phyloP scores from a whole-genome alignment of 2,113 vertebrate species.

The Larimichthys polyactis region DNA sequence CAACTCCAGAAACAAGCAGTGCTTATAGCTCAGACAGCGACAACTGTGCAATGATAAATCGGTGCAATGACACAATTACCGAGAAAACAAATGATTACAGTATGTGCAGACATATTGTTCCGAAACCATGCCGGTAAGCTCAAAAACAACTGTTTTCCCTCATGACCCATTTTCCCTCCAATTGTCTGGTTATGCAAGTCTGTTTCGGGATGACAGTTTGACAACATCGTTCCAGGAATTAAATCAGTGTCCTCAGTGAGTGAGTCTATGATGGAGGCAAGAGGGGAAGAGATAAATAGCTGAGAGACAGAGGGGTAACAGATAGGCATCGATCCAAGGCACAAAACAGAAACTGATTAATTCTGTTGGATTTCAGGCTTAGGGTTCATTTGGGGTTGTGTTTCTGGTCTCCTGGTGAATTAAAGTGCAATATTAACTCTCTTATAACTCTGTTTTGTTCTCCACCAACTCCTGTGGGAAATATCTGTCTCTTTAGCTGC shows the following conservation, averaged over 20 bases:
- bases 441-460: not conserved
- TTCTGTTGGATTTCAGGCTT: not conserved
- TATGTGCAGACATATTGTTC: slow-evolving; percentile 45
- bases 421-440: not conserved
- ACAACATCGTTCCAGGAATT: slow-evolving; percentile 65
- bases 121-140: slow-evolving; percentile 35
- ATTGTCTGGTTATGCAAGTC: slow-evolving; percentile 62
- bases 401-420: not conserved
- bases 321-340: not conserved
- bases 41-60: slow-evolving; percentile 5
- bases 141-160: slow-evolving; percentile 53
- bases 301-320: not conserved
- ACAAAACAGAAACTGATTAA: slow-evolving; percentile 18
- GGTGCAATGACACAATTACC: not conserved
- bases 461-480: not conserved
- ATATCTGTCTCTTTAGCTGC: not conserved
- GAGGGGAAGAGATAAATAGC: not conserved
- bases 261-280: slow-evolving; percentile 11
- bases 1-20: slow-evolving; percentile 41
- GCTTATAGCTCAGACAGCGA: not conserved
- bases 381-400: not conserved
- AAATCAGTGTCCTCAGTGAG: slow-evolving; percentile 51
- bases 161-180: slow-evolving; percentile 57
- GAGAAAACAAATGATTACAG: not conserved
- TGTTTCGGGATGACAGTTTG: slow-evolving; percentile 52